These are phyloP conservation scores for Asobara japonica DNA, from an alignment of 1,140 invertebrate genomes.

Conservation along the genomic window DNA sequence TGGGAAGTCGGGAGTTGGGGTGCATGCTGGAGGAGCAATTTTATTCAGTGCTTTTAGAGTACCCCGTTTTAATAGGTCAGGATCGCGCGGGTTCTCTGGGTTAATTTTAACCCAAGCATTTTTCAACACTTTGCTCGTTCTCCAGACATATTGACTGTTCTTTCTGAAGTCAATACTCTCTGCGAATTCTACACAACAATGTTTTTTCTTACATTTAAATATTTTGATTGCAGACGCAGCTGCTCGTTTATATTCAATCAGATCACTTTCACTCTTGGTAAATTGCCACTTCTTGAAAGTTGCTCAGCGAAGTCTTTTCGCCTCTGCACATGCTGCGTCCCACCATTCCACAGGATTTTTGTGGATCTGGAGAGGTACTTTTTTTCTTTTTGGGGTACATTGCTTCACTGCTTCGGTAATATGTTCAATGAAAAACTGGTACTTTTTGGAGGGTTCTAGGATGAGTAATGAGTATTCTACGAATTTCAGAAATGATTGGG, in stretches of 20 bases:
- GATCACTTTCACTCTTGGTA: background rate
- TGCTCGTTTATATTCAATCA: background rate
- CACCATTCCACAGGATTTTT: conserved; percentile 21
- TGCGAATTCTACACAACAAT: conserved; percentile 1
- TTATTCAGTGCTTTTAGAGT: conserved; percentile 4
- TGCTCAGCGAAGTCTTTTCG: conserved; percentile 17
- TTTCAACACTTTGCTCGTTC: conserved; percentile 31
- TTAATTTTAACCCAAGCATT: conserved; percentile 19
- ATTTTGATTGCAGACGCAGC: background rate
- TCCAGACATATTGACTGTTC: conserved; percentile 20
- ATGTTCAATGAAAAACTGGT: background rate
- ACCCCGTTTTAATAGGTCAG: background rate
- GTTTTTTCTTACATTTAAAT: conserved; percentile 12
- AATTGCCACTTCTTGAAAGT: conserved; percentile 6
- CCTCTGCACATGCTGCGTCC: conserved; percentile 1
- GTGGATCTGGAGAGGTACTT: background rate
- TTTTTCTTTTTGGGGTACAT: conserved; percentile 6
- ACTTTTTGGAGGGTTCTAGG: background rate
- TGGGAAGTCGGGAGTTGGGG: background rate
- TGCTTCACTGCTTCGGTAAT: background rate
- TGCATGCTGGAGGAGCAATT: background rate
- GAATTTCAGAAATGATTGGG: background rate
- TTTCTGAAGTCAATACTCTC: background rate
- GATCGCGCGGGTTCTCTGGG: background rate
- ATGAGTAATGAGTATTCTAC: background rate